These are phyloP conservation scores for Parazoanthus swiftii DNA, from an alignment of 92 coral and sea anemone genomes.

Conservation along the genomic window DNA sequence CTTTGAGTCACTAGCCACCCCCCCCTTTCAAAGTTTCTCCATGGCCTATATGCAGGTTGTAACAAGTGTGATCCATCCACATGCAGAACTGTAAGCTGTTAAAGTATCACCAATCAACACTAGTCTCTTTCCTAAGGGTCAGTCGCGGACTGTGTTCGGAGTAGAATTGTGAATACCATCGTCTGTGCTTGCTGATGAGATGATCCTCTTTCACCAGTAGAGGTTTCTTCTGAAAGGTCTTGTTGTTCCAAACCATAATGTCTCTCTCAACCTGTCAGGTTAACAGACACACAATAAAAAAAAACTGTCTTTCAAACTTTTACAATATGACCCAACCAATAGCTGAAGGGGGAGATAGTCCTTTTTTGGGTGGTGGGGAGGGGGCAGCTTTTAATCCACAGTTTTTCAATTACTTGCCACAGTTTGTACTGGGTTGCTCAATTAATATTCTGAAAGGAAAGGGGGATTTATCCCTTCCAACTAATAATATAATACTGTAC, in stretches of 20 bases:
- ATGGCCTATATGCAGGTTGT: neutral
- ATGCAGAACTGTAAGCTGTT: neutral
- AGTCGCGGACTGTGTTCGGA: constrained; percentile 91
- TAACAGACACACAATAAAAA: neutral
- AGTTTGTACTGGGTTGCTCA: too few species aligned
- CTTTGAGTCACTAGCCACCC: too few species aligned
- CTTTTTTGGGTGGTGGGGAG: too few species aligned
- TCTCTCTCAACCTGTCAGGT: constrained; percentile 84
- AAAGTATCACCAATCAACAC: constrained; percentile 69
- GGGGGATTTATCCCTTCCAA: too few species aligned
- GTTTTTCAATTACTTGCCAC: too few species aligned
- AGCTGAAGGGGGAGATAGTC: too few species aligned
- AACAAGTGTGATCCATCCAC: neutral
- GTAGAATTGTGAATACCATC: constrained; percentile 94
- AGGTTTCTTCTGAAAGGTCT: constrained; percentile 71
- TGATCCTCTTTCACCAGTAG: constrained; percentile 88
- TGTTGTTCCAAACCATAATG: constrained; percentile 96
- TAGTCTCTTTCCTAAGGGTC: constrained; percentile 49
- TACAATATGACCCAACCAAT: neutral
- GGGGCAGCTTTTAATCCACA: too few species aligned
- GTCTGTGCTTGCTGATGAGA: constrained; percentile 81
- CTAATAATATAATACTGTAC: too few species aligned
- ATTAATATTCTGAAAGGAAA: too few species aligned
- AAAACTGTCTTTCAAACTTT: too few species aligned
- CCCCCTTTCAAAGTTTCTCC: too few species aligned